A percentile compares a stretch with the other conserved stretches of the same genome.
These are phyloP conservation scores for Remorina albescens DNA, from an alignment of 2,797 vertebrate species.

Conservation along the genomic window DNA sequence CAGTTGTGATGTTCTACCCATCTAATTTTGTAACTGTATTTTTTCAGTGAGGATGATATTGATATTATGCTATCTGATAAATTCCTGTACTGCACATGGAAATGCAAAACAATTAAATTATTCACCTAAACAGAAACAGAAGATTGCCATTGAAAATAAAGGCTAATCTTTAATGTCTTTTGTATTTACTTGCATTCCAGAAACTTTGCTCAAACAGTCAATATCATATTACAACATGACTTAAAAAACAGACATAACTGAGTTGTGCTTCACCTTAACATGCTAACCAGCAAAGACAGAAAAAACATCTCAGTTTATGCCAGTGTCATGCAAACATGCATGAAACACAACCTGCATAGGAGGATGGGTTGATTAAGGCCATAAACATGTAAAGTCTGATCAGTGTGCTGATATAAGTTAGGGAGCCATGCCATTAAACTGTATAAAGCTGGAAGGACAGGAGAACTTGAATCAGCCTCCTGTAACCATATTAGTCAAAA, in stretches of 20 bases:
- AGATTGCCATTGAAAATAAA: too few species aligned
- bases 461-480: neutral
- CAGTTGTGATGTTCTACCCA: neutral
- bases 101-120: neutral
- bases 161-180: too few species aligned
- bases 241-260: neutral
- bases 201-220: neutral
- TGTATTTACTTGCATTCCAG: neutral
- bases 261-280: slow-evolving; percentile 20
- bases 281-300: slow-evolving; percentile 29
- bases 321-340: slow-evolving; percentile 64
- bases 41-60: slow-evolving; percentile 4
- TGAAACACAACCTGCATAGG: slow-evolving; percentile 2
- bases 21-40: neutral
- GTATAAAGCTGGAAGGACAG: neutral
- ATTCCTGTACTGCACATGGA: neutral
- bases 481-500: neutral
- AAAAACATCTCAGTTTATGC: neutral
- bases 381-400: neutral
- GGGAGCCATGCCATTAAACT: neutral
- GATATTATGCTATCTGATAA: neutral
- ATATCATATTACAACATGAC: neutral
- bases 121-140: neutral
- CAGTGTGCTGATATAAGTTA: neutral
- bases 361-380: neutral